These are phyloP conservation scores for Lophochroa leadbeateri DNA, from an alignment of 2,113 vertebrate species.

Conservation along the genomic window DNA sequence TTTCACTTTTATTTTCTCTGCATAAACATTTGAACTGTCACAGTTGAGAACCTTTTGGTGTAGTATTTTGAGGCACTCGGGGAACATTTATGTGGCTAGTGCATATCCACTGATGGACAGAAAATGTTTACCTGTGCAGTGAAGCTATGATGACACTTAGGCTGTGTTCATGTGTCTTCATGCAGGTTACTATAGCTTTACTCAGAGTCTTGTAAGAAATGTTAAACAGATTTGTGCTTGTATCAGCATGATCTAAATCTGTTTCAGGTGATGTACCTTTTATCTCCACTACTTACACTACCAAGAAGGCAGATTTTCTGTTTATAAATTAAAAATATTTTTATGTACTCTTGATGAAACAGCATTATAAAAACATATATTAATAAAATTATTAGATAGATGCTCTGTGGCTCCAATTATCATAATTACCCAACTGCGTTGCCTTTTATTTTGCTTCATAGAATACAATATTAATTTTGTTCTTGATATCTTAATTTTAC, in stretches of 20 bases:
- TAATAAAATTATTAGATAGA: background rate
- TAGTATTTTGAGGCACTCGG: background rate
- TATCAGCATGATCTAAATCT: background rate
- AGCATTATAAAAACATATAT: background rate
- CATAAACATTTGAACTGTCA: background rate
- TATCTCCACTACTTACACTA: background rate
- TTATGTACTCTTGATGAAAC: background rate
- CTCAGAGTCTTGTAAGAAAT: background rate
- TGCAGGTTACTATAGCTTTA: background rate
- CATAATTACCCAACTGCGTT: background rate
- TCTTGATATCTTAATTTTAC: background rate
- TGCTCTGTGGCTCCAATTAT: background rate
- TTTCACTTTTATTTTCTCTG: background rate
- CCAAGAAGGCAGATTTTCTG: background rate
- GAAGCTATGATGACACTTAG: too few species aligned
- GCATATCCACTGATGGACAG: background rate
- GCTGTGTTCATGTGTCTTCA: background rate
- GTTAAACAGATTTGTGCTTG: background rate
- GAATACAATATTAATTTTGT: background rate
- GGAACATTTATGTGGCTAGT: background rate
- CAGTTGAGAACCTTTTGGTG: background rate
- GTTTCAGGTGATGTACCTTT: background rate
- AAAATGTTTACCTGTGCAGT: background rate
- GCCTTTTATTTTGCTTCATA: background rate
- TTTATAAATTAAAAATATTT: background rate